A percentile compares a stretch with the other conserved stretches of the same genome.
Evolutionary conservation across 2,888 invertebrate genomes (phyloP).

Genomic region (Elegia similella): DNA sequence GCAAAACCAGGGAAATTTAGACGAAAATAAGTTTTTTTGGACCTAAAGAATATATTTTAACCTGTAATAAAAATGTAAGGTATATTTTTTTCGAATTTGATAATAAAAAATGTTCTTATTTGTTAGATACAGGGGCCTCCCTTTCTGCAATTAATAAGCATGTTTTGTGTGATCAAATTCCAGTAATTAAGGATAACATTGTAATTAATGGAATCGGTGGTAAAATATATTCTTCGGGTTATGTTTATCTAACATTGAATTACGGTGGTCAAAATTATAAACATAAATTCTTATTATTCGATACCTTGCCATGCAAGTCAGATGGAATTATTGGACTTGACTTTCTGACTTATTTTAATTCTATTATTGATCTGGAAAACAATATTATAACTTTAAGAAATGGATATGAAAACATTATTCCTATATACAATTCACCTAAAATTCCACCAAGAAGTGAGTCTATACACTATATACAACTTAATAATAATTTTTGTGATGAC

Average conservation of each 20-base stretch:
- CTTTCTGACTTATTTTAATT: conserved; percentile 10
- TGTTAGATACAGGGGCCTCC: conserved; percentile 16
- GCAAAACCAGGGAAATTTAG: not conserved
- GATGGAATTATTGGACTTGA: conserved; percentile 19
- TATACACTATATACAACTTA: conserved; percentile 12
- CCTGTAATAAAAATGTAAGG: conserved; percentile 2
- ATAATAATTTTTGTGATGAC: not conserved
- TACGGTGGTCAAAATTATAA: not conserved
- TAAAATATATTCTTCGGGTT: conserved; percentile 7
- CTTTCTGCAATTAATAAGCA: conserved; percentile 3
- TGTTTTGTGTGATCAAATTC: not conserved
- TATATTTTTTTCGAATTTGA: conserved; percentile 12
- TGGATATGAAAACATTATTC: conserved; percentile 1
- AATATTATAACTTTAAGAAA: conserved; percentile 15
- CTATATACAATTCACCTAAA: conserved; percentile 10
- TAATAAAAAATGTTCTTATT: conserved; percentile 3
- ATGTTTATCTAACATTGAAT: not conserved
- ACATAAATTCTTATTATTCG: conserved; percentile 18
- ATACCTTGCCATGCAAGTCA: conserved; percentile 8
- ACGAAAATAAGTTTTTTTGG: conserved; percentile 16
- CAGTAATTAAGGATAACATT: not conserved
- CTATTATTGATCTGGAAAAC: conserved; percentile 15
- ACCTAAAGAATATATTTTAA: not conserved
- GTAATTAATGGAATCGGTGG: not conserved
- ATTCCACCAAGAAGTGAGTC: conserved; percentile 8